Percentiles rank a stretch among this genome's conserved stretches.
Conservation (phyloP, 2,888 invertebrate species). For the Nowickia ferox region DNA sequence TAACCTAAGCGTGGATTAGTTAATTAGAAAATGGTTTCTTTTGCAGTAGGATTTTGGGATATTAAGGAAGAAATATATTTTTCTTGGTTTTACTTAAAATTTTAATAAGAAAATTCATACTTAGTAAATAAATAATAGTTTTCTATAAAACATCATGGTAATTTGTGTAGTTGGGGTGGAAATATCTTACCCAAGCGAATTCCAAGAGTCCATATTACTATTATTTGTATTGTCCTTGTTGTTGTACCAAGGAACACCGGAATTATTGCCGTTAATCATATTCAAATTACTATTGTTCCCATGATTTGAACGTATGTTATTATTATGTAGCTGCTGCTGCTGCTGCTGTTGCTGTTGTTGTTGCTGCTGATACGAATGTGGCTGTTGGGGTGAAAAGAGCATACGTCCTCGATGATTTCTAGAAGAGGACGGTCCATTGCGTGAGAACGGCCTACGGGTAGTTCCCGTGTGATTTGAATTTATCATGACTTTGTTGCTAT, state of each 20-base stretch:
- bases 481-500: constrained; percentile 73
- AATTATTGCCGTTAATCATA: constrained; percentile 60
- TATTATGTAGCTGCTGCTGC: constrained; percentile 45
- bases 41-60: constrained; percentile 54
- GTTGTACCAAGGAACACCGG: constrained; percentile 70
- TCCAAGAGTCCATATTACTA: constrained; percentile 78
- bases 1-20: constrained; percentile 79
- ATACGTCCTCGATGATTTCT: constrained; percentile 82
- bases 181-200: constrained; percentile 82
- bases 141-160: constrained; percentile 9
- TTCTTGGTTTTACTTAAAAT: constrained; percentile 46
- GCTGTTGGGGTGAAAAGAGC: constrained; percentile 81
- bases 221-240: constrained; percentile 72
- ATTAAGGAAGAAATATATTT: constrained; percentile 52
- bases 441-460: constrained; percentile 82
- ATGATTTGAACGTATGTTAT: constrained; percentile 65
- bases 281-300: constrained; percentile 72
- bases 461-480: constrained; percentile 82
- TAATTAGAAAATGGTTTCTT: constrained; percentile 71
- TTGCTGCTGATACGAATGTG: constrained; percentile 75
- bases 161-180: constrained; percentile 2
- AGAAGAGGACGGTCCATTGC: constrained; percentile 80
- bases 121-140: constrained; percentile 26
- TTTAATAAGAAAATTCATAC: constrained; percentile 32
- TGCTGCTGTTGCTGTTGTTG: constrained; percentile 48